Conservation (phyloP, 2,797 vertebrate species). For the Benthosema pterotum region DNA sequence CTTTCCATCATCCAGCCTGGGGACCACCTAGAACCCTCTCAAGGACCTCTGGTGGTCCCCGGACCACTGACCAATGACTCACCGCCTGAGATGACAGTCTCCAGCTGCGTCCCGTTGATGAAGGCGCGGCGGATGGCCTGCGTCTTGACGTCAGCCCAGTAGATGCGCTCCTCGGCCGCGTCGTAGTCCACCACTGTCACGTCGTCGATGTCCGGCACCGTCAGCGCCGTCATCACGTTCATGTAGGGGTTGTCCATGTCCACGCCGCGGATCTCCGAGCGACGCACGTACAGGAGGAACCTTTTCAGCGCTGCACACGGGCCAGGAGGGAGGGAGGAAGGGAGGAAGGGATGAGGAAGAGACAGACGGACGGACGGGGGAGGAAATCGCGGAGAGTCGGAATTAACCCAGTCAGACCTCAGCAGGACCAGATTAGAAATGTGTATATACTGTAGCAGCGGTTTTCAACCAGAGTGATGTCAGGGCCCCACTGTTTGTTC, state of each 20-base stretch:
- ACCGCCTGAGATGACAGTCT: slow-evolving; percentile 97
- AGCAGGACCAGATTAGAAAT: too few relatives aligned
- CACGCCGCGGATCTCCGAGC: slow-evolving; percentile 95
- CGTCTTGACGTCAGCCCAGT: slow-evolving; percentile 97
- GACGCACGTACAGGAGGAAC: slow-evolving; percentile 94
- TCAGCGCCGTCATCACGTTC: slow-evolving; percentile 98
- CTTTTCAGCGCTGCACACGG: slow-evolving; percentile 86
- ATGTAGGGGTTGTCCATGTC: slow-evolving; percentile 97
- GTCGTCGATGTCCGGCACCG: slow-evolving; percentile 95
- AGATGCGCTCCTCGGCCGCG: slow-evolving; percentile 90
- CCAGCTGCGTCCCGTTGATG: slow-evolving; percentile 95
- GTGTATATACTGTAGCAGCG: too few relatives aligned
- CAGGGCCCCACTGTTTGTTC: too few relatives aligned
- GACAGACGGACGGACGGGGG: too few relatives aligned
- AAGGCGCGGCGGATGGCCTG: slow-evolving; percentile 96
- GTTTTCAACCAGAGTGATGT: too few relatives aligned
- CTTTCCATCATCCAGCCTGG: too few relatives aligned
- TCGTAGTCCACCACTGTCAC: slow-evolving; percentile 97
- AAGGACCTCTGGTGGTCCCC: too few relatives aligned
- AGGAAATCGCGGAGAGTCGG: too few relatives aligned
- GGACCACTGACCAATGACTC: too few relatives aligned
- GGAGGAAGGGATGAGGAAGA: background rate
- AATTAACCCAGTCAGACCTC: background rate
- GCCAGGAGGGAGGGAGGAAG: slow-evolving; percentile 16
- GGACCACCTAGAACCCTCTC: too few relatives aligned